Base-by-base conservation (phyloP, 92 coral and sea anemone genomes). In the Zoanthus solanderi region DNA sequence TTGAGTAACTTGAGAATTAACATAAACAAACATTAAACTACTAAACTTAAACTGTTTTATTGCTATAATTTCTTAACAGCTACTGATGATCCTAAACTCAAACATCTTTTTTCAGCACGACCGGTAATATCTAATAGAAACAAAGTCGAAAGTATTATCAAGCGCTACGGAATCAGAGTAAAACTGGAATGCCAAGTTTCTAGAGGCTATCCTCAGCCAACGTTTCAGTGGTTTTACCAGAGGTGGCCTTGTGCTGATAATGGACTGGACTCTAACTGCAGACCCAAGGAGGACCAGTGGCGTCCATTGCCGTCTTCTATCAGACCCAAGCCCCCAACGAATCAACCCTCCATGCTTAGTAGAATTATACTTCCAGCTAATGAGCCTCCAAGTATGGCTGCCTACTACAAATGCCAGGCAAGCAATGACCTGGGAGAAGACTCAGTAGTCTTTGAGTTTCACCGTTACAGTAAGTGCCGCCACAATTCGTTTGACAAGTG, bases 331-430 rank as follows among this genome's bases (percentile, higher is more conserved):
- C 83, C 68, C 16, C 83, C 83, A 53, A 5, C 37, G 48, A 31
- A 11, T 29, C 83, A 78, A 63, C 50, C 65, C 42, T 54, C 83
- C 30, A 12, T 56, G 65, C 46, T 78, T 0, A 78, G 83, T 13
- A 78, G 83, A 54, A 78, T 78, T 30, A 78, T 18, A 78, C 68
- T 78, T 7, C 83, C 83, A 30, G 23, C 83, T 13, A 57, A 78
- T 13, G 83, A 78, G 23, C 83, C 83, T 53, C 83, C 48, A 10
- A 14, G 10, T 1, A 78, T 56, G 83, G 83, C 83, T 44, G 83
- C 83, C 54, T 78, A 52, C 61, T 78, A 78, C 48, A 78, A 56
- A 66, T 78, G 83, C 47, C 16, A 78, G n/a, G 83, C 83, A 30
- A 78, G 7, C 37, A 78, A 78, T 78, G 66, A 78, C 8, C 83